Evolutionary conservation across 2,888 invertebrate species (phyloP).

Genomic region (Macrosoma leucophasiata): DNA sequence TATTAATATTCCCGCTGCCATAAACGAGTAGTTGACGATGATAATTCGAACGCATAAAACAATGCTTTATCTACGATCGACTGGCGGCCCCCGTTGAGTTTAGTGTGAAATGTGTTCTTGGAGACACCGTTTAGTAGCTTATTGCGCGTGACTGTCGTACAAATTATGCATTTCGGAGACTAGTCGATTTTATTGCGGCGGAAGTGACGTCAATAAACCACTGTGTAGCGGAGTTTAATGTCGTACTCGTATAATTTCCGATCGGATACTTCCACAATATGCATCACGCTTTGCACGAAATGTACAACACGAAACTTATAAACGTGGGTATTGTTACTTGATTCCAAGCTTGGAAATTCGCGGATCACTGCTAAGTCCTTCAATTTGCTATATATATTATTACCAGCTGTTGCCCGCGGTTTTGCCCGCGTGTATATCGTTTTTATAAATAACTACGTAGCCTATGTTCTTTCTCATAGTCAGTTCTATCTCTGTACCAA

Average conservation of each 20-base stretch:
- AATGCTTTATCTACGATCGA: slow-evolving; percentile 68
- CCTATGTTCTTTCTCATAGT: too few relatives aligned
- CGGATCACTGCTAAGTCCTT: too few relatives aligned
- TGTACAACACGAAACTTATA: slow-evolving; percentile 36
- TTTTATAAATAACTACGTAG: too few relatives aligned
- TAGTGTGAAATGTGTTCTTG: slow-evolving; percentile 73
- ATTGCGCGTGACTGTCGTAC: slow-evolving; percentile 72
- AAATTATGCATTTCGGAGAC: slow-evolving; percentile 73
- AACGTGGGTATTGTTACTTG: too few relatives aligned
- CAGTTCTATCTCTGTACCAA: too few relatives aligned
- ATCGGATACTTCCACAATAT: slow-evolving; percentile 56
- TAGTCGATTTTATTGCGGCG: slow-evolving; percentile 70
- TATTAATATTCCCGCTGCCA: slow-evolving; percentile 62
- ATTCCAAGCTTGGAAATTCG: too few relatives aligned
- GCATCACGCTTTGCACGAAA: slow-evolving; percentile 49
- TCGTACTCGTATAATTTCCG: slow-evolving; percentile 61
- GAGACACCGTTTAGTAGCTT: slow-evolving; percentile 73
- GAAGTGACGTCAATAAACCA: slow-evolving; percentile 74
- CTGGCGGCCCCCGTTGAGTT: slow-evolving; percentile 58
- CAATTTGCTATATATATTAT: too few relatives aligned
- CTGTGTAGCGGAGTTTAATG: slow-evolving; percentile 67
- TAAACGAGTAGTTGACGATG: slow-evolving; percentile 67
- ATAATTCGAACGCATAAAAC: slow-evolving; percentile 71
- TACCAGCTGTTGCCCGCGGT: too few relatives aligned
- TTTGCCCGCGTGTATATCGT: too few relatives aligned